These are phyloP conservation scores for Cercopithecus mona DNA, from an alignment of 2,113 vertebrate genomes.

Conservation along the genomic window DNA sequence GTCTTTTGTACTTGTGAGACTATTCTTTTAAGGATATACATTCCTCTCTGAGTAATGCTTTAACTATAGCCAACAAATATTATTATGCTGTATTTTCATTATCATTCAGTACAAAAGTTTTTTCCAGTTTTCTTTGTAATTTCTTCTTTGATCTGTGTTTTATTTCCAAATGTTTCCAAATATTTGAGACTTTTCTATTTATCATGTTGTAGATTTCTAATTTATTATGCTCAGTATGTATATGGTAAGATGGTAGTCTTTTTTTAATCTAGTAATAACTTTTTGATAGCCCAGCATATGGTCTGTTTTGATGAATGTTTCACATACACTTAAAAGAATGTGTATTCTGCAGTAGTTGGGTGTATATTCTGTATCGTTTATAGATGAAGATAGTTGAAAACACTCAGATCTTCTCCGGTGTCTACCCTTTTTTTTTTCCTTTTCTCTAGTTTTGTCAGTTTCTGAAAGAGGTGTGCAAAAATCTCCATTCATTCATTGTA, in stretches of 20 bases:
- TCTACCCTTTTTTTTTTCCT: neutral
- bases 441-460: neutral
- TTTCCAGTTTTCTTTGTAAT: neutral
- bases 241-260: neutral
- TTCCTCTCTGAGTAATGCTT: neutral
- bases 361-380: neutral
- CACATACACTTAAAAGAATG: neutral
- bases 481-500: neutral
- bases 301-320: neutral
- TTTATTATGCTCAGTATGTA: neutral
- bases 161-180: slow-evolving; percentile 3
- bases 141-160: neutral
- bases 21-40: neutral
- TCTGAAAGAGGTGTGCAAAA: neutral
- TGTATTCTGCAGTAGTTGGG: neutral
- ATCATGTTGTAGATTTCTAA: neutral
- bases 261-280: neutral
- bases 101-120: neutral
- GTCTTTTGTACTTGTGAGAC: neutral
- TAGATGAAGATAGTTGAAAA: neutral
- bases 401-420: neutral
- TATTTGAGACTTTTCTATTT: neutral
- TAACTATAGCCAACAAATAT: neutral
- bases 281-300: neutral
- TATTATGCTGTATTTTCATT: neutral